Conservation (phyloP, 2,888 invertebrate genomes). For the Schrankia costaestrigalis region DNA sequence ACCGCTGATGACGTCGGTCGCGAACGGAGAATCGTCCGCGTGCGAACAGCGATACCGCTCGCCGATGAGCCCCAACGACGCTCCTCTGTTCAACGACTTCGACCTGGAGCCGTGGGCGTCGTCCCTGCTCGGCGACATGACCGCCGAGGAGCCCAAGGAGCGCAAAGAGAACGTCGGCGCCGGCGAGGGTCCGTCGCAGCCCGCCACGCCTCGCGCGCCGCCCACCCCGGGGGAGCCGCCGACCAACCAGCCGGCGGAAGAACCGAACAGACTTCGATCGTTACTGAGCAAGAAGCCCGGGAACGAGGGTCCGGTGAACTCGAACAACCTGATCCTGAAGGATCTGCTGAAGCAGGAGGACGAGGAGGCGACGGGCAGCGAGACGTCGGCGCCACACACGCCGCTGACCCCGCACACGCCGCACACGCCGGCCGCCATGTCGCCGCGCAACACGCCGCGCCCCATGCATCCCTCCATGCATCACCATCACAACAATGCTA, state of each 20-base stretch:
- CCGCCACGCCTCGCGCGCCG: conserved; percentile 55
- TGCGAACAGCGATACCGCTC: conserved; percentile 69
- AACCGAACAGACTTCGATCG: conserved; percentile 80
- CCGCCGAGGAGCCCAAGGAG: conserved; percentile 70
- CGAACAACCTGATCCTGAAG: conserved; percentile 65
- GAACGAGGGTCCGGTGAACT: conserved; percentile 49
- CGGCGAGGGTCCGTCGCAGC: conserved; percentile 39
- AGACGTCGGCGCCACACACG: conserved; percentile 67
- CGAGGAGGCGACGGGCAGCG: conserved; percentile 66
- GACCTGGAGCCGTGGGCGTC: conserved; percentile 84
- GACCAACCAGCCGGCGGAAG: conserved; percentile 54
- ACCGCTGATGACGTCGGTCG: conserved; percentile 86
- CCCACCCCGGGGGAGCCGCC: conserved; percentile 49
- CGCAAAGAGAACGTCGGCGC: conserved; percentile 73
- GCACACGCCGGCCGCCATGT: conserved; percentile 45
- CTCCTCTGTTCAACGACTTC: conserved; percentile 80
- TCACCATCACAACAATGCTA: conserved; percentile 56
- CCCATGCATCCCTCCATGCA: conserved; percentile 31
- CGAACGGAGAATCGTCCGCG: conserved; percentile 81
- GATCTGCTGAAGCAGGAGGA: conserved; percentile 71
- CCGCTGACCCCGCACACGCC: conserved; percentile 64
- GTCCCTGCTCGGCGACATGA: conserved; percentile 82
- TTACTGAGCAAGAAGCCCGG: conserved; percentile 79
- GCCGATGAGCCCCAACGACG: conserved; percentile 67
- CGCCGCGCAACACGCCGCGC: conserved; percentile 34